Percentiles rank a stretch among this genome's conserved stretches.
Conservation (phyloP, 2,113 vertebrate genomes). For the Apodemus speciosus region DNA sequence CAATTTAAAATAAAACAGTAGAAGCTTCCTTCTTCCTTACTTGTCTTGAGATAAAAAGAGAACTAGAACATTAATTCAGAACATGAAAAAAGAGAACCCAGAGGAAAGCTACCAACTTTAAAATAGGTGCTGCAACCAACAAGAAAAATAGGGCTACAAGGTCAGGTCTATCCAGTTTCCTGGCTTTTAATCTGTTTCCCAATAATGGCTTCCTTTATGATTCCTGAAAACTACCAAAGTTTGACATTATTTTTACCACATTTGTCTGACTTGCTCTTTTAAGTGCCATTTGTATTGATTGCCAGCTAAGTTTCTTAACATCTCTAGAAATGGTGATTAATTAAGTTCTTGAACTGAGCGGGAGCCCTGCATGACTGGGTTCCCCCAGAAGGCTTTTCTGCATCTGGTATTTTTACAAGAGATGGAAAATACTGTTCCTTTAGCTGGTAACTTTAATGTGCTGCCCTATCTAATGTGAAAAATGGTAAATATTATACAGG, state of each 20-base stretch:
- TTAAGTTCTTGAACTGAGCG: background rate
- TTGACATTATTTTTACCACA: conserved; percentile 11
- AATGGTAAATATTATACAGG: background rate
- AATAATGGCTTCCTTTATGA: conserved; percentile 3
- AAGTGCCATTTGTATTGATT: background rate
- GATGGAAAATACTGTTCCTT: background rate
- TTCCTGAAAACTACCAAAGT: conserved; percentile 17
- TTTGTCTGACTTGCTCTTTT: conserved; percentile 3
- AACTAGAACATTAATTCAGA: conserved; percentile 33
- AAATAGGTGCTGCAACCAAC: background rate
- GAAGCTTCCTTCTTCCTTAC: background rate
- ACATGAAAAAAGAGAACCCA: background rate
- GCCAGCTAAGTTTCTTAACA: background rate
- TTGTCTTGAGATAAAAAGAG: background rate
- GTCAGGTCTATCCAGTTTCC: background rate
- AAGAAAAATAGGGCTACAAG: background rate
- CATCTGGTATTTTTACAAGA: background rate
- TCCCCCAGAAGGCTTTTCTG: accelerated
- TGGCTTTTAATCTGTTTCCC: conserved; percentile 3
- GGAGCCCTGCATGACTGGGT: background rate
- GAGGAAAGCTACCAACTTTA: background rate
- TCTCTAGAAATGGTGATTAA: conserved; percentile 27
- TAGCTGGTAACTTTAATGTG: background rate
- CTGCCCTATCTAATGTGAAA: background rate
- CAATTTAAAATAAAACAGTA: conserved; percentile 14